Evolutionary conservation across 2,113 vertebrate genomes (phyloP), one percentile per base, ranked within the genome.

Genomic region (Sceloporus tristichus): DNA sequence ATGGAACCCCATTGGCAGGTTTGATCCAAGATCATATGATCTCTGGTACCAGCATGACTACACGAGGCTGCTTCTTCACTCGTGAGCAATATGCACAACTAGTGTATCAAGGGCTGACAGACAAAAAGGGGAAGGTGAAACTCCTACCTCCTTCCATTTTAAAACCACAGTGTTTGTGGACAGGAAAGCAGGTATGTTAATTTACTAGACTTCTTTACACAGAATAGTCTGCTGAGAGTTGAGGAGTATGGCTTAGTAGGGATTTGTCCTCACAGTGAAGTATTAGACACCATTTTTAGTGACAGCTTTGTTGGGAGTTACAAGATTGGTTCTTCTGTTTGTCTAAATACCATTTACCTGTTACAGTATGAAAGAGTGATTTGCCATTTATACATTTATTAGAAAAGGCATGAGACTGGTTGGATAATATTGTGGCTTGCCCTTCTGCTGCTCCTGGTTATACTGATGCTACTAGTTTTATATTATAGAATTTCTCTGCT

Each of bases 1-100:
- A 99, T 89, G 99, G 99, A 70, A 99, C 97, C 59, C 99, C 99
- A 0, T 92, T 99, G 90, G 98, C 99, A 0, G 99, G 99, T 19
- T 85, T 99, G 94, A 99, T 99, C 92, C 99, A 99, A 93, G 99
- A 99, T 92, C 98, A 99, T 96, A 99, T 99, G 98, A 96, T 99
- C 23, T 99, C 99, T 0, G 99, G 98, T 23, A 97, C 98, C 34
- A 97, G 97, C 93, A 99, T 99, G 98, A 99, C 99, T 0, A 96
- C 97, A n/a, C 96, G 98, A 1, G 97, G 97, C 91, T 98, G 98
- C 88, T 99, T 98, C 95, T 99, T 99, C 93, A 97, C 95, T 13
- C 95, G 97, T 85, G 98, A 98, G 42, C 98, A 99, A 88, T 99
- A 99, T 84, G 98, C 97, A 29, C 98, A 98, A 92, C 95, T 99